phyloP scores from a whole-genome alignment of 2,888 invertebrate genomes.

The Epirrhoe alternata region DNA sequence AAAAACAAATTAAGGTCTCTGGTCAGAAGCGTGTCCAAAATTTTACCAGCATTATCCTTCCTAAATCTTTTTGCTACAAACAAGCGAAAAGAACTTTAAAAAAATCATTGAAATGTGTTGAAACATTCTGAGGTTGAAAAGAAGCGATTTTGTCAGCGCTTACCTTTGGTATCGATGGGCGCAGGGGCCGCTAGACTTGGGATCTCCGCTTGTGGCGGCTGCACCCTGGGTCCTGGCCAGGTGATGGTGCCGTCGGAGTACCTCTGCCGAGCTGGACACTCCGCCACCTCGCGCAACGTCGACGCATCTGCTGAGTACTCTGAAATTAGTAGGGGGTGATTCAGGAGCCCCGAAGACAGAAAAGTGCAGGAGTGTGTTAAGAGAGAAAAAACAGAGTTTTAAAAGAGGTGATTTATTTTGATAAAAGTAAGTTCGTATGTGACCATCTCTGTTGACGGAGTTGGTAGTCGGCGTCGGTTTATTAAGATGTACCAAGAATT shows the following conservation, averaged over 20 bases:
- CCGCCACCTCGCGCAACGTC: conserved; percentile 78
- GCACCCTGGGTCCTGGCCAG: conserved; percentile 83
- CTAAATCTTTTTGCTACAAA: no score
- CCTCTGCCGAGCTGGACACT: conserved; percentile 82
- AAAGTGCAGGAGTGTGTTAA: conserved; percentile 9
- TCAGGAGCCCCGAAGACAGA: conserved; percentile 37
- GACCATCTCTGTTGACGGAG: no score
- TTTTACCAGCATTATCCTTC: no score
- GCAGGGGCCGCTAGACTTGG: conserved; percentile 71
- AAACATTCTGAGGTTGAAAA: no score
- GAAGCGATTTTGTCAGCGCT: neutral
- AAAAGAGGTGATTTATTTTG: neutral
- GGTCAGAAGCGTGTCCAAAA: no score
- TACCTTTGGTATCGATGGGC: conserved; percentile 82
- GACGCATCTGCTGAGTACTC: conserved; percentile 81
- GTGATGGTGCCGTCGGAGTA: conserved; percentile 83
- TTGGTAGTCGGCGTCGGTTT: no score
- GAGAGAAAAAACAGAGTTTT: neutral
- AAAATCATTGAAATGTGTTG: no score
- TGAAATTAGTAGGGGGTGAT: conserved; percentile 47
- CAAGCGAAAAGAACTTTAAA: neutral
- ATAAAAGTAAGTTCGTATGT: no score
- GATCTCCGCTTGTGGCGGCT: conserved; percentile 78
- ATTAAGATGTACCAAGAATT: no score
- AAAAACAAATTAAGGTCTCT: no score